Conservation (phyloP, 2,113 vertebrate genomes). For the Festucalex cinctus region DNA sequence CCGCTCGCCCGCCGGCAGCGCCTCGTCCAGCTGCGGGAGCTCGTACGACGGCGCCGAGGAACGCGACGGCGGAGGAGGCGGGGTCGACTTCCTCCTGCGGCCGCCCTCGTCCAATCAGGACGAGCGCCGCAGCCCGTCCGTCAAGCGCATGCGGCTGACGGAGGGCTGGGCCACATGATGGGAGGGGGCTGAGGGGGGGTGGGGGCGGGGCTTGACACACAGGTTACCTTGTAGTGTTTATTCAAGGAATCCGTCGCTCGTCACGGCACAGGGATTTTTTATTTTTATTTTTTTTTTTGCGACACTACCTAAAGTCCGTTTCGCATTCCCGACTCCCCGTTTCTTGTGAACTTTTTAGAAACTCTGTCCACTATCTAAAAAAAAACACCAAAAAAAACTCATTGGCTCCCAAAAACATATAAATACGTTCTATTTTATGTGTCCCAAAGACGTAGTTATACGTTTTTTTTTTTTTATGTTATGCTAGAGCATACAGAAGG, state of each 20-base stretch:
- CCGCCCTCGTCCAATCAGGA: conserved; percentile 80
- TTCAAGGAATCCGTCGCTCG: background rate
- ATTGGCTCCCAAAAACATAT: no score
- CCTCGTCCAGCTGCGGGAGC: conserved; percentile 96
- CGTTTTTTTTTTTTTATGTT: no score
- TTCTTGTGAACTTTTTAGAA: no score
- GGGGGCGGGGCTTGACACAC: conserved; percentile 17
- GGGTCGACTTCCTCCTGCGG: conserved; percentile 87
- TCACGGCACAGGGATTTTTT: background rate
- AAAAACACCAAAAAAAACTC: no score
- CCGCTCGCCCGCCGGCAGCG: conserved; percentile 90
- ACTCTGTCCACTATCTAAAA: no score
- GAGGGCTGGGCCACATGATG: conserved; percentile 98
- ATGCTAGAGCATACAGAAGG: no score
- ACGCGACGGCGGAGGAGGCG: conserved; percentile 80
- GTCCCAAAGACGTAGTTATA: no score
- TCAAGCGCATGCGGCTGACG: conserved; percentile 91
- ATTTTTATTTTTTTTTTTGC: no score
- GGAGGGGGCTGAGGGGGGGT: conserved; percentile 6
- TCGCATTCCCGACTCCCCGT: no score
- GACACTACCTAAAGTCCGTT: no score
- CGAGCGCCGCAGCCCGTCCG: conserved; percentile 88
- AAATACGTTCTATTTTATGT: no score
- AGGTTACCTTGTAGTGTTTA: conserved; percentile 66
- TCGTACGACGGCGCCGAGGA: conserved; percentile 95